Conservation (phyloP, 1,140 invertebrate genomes). For the Drosophila varians region DNA sequence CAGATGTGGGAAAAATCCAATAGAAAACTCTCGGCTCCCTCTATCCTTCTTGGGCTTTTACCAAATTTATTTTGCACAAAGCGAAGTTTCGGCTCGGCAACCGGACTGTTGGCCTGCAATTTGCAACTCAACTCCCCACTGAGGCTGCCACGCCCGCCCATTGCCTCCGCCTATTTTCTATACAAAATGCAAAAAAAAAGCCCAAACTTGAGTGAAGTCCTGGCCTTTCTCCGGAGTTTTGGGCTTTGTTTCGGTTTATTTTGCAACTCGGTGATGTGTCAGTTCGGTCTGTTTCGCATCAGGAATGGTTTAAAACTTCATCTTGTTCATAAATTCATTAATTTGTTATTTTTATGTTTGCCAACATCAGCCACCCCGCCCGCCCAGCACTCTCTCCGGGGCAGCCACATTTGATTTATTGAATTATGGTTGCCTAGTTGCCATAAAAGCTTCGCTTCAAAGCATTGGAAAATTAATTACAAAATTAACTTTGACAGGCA, state of each 20-base stretch:
- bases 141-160: neutral
- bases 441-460: conserved; percentile 70
- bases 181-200: neutral
- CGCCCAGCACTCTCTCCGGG: conserved; percentile 8
- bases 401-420: conserved; percentile 78
- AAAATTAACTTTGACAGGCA: conserved; percentile 63
- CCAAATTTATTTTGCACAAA: conserved; percentile 72
- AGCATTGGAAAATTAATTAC: conserved; percentile 74
- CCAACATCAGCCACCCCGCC: neutral
- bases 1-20: conserved; percentile 36
- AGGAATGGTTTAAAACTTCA: conserved; percentile 63
- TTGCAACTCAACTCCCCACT: conserved; percentile 45
- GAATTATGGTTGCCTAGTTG: conserved; percentile 69
- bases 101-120: conserved; percentile 47
- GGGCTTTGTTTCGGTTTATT: conserved; percentile 22
- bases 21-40: conserved; percentile 37
- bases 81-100: conserved; percentile 49
- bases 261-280: conserved; percentile 39
- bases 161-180: neutral
- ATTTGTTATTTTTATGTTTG: conserved; percentile 58
- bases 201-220: conserved; percentile 4
- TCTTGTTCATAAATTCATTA: conserved; percentile 80
- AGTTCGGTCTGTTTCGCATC: conserved; percentile 38
- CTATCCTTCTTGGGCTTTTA: conserved; percentile 9
- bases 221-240: conserved; percentile 5